Evolutionary conservation across 2,797 vertebrate species (phyloP).

Genomic region (Antennarius maculatus): DNA sequence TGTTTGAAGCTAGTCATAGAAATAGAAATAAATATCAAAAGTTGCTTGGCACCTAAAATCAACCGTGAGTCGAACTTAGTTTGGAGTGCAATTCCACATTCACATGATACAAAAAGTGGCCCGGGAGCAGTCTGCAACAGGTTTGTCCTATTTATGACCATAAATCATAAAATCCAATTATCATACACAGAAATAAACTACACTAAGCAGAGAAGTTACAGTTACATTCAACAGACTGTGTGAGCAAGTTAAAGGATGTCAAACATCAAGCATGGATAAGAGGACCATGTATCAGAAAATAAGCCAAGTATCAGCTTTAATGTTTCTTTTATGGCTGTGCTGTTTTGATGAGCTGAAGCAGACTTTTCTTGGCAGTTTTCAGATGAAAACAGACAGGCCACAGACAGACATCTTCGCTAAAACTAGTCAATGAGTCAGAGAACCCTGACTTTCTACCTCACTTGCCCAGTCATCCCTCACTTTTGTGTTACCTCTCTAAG

Average conservation of each 20-base stretch:
- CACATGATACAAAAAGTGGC: slow-evolving; percentile 37
- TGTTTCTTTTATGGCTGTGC: slow-evolving; percentile 1
- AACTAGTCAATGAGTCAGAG: slow-evolving; percentile 50
- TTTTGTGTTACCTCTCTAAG: slow-evolving; percentile 47
- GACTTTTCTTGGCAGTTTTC: slow-evolving; percentile 12
- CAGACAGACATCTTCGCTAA: slow-evolving; percentile 31
- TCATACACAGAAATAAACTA: slow-evolving; percentile 44
- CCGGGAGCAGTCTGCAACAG: slow-evolving; percentile 33
- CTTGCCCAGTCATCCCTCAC: slow-evolving; percentile 29
- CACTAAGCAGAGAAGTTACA: slow-evolving; percentile 42
- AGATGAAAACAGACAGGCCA: slow-evolving; percentile 39
- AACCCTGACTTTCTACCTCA: slow-evolving; percentile 49
- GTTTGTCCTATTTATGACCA: slow-evolving; percentile 40
- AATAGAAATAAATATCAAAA: slow-evolving; percentile 21
- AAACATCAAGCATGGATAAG: slow-evolving; percentile 52
- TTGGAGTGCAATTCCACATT: slow-evolving; percentile 35
- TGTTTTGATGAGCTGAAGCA: slow-evolving; percentile 21
- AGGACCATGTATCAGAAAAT: slow-evolving; percentile 40
- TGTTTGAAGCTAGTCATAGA: slow-evolving; percentile 33
- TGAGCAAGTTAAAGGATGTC: slow-evolving; percentile 37
- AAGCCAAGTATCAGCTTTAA: slow-evolving; percentile 45
- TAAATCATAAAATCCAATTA: slow-evolving; percentile 42
- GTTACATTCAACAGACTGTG: slow-evolving; percentile 29
- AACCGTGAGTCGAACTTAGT: slow-evolving; percentile 32
- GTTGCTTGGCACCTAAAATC: slow-evolving; percentile 21